Evolutionary conservation across 2,888 invertebrate species (phyloP), one percentile per base, ranked within the genome.

Genomic region (Diaprepes abbreviatus): DNA sequence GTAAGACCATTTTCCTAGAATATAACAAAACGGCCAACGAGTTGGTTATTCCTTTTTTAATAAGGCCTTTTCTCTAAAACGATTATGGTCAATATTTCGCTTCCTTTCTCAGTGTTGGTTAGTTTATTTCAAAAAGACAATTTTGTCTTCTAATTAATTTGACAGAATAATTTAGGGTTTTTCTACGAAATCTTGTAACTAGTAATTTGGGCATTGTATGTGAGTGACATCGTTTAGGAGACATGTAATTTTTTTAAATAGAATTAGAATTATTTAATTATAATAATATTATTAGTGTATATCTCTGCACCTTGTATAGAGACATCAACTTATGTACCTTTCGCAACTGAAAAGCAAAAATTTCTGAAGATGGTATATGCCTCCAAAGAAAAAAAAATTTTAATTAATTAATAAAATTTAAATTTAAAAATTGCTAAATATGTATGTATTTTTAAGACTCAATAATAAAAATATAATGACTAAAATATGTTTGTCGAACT

Each of bases 1-100:
- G 78, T 73, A 73, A 60, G 73, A 74, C 70, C 66, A 72, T 68
- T 77, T 77, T 77, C 77, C 74, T 68, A 76, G 77, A 78, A 77
- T 66, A 68, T 62, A 74, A 77, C 77, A 77, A 77, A 78, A 76
- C 76, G 73, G 64, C 75, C 76, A 73, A 74, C 74, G 60, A 65
- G 65, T 69, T 65, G 70, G 63, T 71, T 74, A 65, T 72, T 73
- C 16, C 16, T 50, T 28, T 73, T 73, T 74, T 73, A 74, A 74
- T 74, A 73, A 70, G 72, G 55, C 50, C 50, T 40, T 33, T 66
- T 66, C 58, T 52, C 59, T 66, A 50, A 16, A 45, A 38, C 52
- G 58, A 66, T 66, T 66, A 66, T 40, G 35, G 66, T 66, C 66
- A 50, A 58, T 66, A 66, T 59, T 50, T 66, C 38, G 59, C 59